phyloP scores from a whole-genome alignment of 2,113 vertebrate species.

The Hyperoodon ampullatus region DNA sequence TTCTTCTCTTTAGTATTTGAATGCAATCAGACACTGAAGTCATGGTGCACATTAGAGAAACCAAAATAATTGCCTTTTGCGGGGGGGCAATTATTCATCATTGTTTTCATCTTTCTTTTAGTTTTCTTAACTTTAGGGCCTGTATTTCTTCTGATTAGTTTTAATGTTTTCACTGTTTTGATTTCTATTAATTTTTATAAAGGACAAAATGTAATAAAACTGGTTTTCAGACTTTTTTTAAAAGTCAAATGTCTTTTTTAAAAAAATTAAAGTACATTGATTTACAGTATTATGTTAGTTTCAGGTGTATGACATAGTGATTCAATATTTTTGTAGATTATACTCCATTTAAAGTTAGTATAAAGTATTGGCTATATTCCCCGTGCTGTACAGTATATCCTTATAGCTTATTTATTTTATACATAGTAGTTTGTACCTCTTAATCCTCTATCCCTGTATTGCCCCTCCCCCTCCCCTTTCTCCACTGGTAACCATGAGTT shows the following conservation, averaged over 20 bases:
- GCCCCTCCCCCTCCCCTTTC: neutral
- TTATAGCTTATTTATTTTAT: neutral
- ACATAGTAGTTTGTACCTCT: neutral
- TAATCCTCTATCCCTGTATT: neutral
- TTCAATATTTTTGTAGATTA: neutral
- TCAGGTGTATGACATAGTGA: neutral
- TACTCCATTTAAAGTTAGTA: neutral
- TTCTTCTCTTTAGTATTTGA: neutral
- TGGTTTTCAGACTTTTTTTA: neutral
- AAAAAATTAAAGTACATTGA: neutral
- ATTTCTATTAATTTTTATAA: constrained; percentile 14
- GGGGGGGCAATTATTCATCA: neutral
- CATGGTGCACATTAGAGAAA: neutral
- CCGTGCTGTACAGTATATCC: neutral
- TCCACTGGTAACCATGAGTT: neutral
- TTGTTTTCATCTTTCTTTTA: neutral
- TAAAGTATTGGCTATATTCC: neutral
- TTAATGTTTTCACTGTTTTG: neutral
- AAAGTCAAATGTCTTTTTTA: neutral
- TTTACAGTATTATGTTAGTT: neutral
- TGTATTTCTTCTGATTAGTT: neutral
- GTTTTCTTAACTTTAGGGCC: neutral
- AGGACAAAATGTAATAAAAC: neutral
- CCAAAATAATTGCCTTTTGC: neutral
- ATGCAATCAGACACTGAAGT: neutral